Conservation (phyloP, 2,797 vertebrate genomes). For the Aselliscus stoliczkanus region DNA sequence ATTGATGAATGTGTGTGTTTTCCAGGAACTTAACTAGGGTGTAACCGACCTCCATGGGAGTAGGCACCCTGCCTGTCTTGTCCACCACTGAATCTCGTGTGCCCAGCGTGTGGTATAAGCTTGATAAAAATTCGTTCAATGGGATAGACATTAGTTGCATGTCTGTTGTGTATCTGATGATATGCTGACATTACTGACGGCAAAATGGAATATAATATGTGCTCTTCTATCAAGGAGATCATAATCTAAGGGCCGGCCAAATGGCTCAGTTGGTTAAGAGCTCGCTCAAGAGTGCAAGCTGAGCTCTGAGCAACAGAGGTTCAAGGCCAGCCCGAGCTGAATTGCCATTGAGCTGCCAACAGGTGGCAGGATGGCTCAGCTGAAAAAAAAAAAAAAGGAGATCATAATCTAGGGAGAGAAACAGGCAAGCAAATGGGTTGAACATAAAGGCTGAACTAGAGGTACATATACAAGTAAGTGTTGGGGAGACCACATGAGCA, state of each 20-base stretch:
- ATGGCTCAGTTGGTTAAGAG: too few relatives aligned
- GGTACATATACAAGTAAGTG: neutral
- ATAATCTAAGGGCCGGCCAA: slow-evolving; percentile 17
- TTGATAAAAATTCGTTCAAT: neutral
- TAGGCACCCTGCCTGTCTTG: neutral
- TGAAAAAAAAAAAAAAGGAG: too few relatives aligned
- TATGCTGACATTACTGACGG: neutral
- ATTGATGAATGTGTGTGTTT: neutral
- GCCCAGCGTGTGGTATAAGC: neutral
- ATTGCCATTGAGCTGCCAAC: too few relatives aligned
- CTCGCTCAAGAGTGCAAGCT: too few relatives aligned
- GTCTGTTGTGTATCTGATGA: neutral
- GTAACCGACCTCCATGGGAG: neutral
- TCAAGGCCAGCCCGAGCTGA: too few relatives aligned
- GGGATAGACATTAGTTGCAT: neutral
- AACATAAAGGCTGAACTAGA: neutral
- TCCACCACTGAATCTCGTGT: neutral
- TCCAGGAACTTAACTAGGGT: neutral
- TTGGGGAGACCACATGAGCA: neutral
- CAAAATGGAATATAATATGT: neutral
- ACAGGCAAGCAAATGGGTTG: neutral
- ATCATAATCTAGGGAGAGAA: slow-evolving; percentile 21
- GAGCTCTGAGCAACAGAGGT: too few relatives aligned
- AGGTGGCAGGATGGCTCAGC: too few relatives aligned
- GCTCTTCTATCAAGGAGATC: neutral